Evolutionary conservation across 2,888 invertebrate species (phyloP).

Genomic region (Nemoura dubitans): DNA sequence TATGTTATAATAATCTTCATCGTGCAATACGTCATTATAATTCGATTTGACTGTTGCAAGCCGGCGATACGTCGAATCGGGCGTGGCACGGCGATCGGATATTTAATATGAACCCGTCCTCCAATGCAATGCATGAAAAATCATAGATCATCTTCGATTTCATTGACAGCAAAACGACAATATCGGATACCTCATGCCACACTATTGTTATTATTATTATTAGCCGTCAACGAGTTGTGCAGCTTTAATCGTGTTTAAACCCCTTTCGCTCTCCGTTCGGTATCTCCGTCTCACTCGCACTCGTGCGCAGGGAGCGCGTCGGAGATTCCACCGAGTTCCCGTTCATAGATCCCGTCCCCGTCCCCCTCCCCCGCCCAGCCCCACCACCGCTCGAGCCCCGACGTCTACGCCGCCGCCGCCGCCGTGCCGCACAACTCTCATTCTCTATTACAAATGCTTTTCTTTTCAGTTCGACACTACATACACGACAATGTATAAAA

Average conservation of each 20-base stretch:
- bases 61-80: neutral
- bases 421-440: slow-evolving; percentile 24
- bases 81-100: neutral
- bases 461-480: slow-evolving; percentile 40
- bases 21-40: neutral
- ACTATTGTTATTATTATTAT: neutral
- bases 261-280: slow-evolving; percentile 35
- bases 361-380: slow-evolving; percentile 24
- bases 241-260: slow-evolving; percentile 35
- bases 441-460: slow-evolving; percentile 40
- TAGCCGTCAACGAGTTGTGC: neutral
- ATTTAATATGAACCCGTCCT: neutral
- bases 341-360: slow-evolving; percentile 26
- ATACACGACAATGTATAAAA: slow-evolving; percentile 31
- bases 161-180: neutral
- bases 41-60: neutral
- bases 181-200: neutral
- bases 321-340: neutral
- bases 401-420: neutral
- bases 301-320: neutral
- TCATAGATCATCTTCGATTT: neutral
- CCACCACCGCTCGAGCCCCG: slow-evolving; percentile 7
- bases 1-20: neutral
- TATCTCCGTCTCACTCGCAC: slow-evolving; percentile 18
- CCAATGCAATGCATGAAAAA: neutral